Evolutionary conservation across 2,797 vertebrate genomes (phyloP), one percentile per base, ranked within the genome.

Genomic region (Allobates femoralis): DNA sequence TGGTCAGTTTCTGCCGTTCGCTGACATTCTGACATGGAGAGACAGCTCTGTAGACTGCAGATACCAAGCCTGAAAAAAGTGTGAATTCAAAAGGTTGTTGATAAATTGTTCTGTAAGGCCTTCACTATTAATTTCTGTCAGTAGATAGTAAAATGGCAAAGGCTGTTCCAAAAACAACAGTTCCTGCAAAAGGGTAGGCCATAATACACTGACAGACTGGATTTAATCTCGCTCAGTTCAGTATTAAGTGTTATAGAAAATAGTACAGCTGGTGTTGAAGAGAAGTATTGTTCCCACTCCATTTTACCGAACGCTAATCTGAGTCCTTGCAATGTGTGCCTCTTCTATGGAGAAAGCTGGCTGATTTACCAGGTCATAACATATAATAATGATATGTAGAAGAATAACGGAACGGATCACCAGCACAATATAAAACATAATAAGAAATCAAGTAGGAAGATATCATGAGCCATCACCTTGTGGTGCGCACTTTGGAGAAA

Each of bases 91-190:
- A 94, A 64, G 77, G 86, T 84, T 94, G 89, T 90, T 93, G 94
- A 95, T 94, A 95, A 96, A 95, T 96, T 93, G 87, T 85, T 93
- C 90, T 91, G 88, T 86, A 89, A 94, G 92, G 92, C 91, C 91
- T 95, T 96, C 93, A 94, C 90, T 91, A 93, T 94, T 95, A 93
- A 95, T 96, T 96, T 96, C 93, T 95, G 93, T 96, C 95, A 93
- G 91, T 94, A 94, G 91, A 94, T 92, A 94, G 93, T 93, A 95
- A 95, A 96, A 95, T 91, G 93, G 94, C 94, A 93, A 89, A 93
- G 92, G 91, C 92, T 89, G 46, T 95, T 98, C 96, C 96, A 97
- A 97, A 96, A 96, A 95, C 93, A 97, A 96, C 95, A 97, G 89
- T 93, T 96, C 90, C 92, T 93, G 91, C 85, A 88, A 89, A 91